phyloP scores from a whole-genome alignment of 2,888 invertebrate genomes.

The Belgica antarctica region DNA sequence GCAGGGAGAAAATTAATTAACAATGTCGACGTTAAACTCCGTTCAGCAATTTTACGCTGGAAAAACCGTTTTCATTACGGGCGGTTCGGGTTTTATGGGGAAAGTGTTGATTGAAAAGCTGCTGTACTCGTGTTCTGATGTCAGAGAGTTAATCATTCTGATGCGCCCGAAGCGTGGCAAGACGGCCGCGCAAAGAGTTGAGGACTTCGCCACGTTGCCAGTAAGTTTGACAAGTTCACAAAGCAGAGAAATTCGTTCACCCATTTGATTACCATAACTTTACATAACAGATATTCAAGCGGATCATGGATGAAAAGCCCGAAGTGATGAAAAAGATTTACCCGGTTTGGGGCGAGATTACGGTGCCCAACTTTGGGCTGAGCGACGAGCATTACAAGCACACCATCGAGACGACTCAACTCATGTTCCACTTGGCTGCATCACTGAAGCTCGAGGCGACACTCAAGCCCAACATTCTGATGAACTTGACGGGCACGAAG shows the following conservation, averaged over 20 bases:
- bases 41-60: slow-evolving; percentile 65
- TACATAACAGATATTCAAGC: slow-evolving; percentile 65
- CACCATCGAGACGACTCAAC: slow-evolving; percentile 65
- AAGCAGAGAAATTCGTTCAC: no score
- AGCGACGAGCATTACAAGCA: slow-evolving; percentile 60
- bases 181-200: slow-evolving; percentile 62
- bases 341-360: slow-evolving; percentile 72
- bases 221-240: slow-evolving; percentile 55
- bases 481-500: slow-evolving; percentile 86
- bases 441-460: slow-evolving; percentile 87
- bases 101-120: slow-evolving; percentile 65
- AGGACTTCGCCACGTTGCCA: slow-evolving; percentile 69
- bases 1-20: background rate
- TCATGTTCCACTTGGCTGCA: slow-evolving; percentile 92
- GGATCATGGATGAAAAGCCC: slow-evolving; percentile 68
- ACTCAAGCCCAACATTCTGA: slow-evolving; percentile 80
- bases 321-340: slow-evolving; percentile 71
- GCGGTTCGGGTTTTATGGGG: slow-evolving; percentile 68
- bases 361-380: slow-evolving; percentile 61
- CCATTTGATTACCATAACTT: slow-evolving; percentile 45
- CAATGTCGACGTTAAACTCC: slow-evolving; percentile 23
- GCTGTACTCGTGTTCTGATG: slow-evolving; percentile 63
- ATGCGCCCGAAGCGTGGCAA: slow-evolving; percentile 67
- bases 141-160: slow-evolving; percentile 64
- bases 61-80: slow-evolving; percentile 63